Percentiles rank a stretch among this genome's conserved stretches.
phyloP scores from a whole-genome alignment of 2,888 invertebrate genomes.

The Platynereis dumerilii region DNA sequence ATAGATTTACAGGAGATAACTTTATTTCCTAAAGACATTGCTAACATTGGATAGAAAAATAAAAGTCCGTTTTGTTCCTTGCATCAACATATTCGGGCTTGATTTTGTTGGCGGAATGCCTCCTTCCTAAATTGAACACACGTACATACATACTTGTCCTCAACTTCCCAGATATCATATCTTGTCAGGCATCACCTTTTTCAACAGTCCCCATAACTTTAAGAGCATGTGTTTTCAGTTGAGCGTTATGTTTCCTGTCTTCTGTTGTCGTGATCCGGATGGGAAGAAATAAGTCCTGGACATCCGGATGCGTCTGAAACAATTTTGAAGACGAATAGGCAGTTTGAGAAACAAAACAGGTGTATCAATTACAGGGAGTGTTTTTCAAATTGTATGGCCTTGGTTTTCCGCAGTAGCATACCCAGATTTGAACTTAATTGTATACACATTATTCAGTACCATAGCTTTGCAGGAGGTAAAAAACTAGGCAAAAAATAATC shows the following conservation, averaged over 20 bases:
- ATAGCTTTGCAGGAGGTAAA: too few species aligned
- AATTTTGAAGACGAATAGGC: slow-evolving; percentile 62
- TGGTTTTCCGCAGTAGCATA: too few species aligned
- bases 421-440: too few species aligned
- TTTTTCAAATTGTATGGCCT: too few species aligned
- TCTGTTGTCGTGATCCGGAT: slow-evolving; percentile 66
- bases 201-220: slow-evolving; percentile 68
- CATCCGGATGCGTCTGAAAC: slow-evolving; percentile 68
- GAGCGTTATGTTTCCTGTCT: slow-evolving; percentile 65
- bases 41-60: slow-evolving; percentile 8
- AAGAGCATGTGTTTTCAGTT: slow-evolving; percentile 66
- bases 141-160: too few species aligned
- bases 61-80: slow-evolving; percentile 57
- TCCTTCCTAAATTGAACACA: slow-evolving; percentile 66
- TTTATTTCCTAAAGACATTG: too few species aligned
- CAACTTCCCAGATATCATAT: slow-evolving; percentile 66
- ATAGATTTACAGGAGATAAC: too few species aligned
- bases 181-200: slow-evolving; percentile 66
- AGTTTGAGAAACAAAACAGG: too few species aligned
- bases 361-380: too few species aligned
- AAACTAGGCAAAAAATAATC: too few species aligned
- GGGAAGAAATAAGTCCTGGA: slow-evolving; percentile 67
- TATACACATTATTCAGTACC: too few species aligned
- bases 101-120: slow-evolving; percentile 67
- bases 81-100: slow-evolving; percentile 67